Evolutionary conservation across 2,113 vertebrate species (phyloP), one percentile per base, ranked within the genome.

Genomic region (Megaptera novaeangliae): DNA sequence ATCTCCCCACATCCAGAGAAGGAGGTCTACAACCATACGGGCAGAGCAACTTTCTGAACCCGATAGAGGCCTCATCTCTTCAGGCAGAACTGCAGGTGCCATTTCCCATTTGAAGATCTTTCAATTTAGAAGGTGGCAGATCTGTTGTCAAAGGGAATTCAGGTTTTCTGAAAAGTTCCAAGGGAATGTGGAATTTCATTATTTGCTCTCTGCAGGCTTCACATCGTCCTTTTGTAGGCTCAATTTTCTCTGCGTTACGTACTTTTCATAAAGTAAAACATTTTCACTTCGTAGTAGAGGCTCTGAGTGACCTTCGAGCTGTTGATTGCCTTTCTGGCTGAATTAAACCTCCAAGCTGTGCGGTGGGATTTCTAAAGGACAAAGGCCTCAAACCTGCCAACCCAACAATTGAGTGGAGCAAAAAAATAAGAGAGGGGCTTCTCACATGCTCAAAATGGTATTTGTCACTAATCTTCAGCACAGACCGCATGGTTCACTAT

Each of bases 301-400:
- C 93, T 87, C 57, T 1, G 3, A 4, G 57, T 91, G 96, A 97
- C 93, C 91, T 95, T 84, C 44, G 1, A 3, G 69, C 36, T 75
- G 21, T 75, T 88, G 39, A 59, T 92, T 78, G 88, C 69, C 64
- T 94, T 91, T 89, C 87, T 39, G 74, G 55, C 86, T 91, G 25
- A 95, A 84, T 97, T 94, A 95, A 90, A 92, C 88, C 66, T 88
- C 90, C 36, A 8, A 71, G 92, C 75, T 36, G 41, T 59, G 80
- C 57, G 3, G 23, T 4, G 41, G 75, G 90, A 74, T 92, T 94
- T 97, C 95, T 95, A 91, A 97, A 98, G 97, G 96, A 97, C 94
- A 96, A 41, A 41, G 80, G 46, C 87, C 90, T 96, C 93, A 97
- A 95, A 90, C 39, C 97, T 97, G 98, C 95, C 91, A 97, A 85